Percentiles rank a stretch among this genome's conserved stretches.
phyloP scores from a whole-genome alignment of 2,888 invertebrate species.

The Ceramica pisi region DNA sequence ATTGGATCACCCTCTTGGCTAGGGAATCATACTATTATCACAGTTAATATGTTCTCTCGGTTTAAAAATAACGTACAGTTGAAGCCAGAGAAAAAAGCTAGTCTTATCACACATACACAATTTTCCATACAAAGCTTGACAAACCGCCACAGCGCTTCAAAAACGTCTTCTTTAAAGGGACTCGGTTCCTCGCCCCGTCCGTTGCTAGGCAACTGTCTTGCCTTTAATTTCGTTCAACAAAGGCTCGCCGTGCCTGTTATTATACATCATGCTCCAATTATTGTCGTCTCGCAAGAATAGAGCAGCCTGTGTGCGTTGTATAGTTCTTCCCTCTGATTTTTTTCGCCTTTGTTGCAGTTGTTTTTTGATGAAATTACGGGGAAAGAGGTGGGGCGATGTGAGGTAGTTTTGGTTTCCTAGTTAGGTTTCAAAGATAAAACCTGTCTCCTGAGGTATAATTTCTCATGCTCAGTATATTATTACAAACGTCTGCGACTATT shows the following conservation, averaged over 20 bases:
- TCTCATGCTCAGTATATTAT: background rate
- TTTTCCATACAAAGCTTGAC: conserved; percentile 4
- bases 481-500: background rate
- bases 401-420: conserved; percentile 9
- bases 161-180: conserved; percentile 47
- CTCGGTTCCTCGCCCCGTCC: conserved; percentile 57
- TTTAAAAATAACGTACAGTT: too few species aligned
- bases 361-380: background rate
- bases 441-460: background rate
- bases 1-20: too few species aligned
- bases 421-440: background rate
- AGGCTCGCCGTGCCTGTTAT: conserved; percentile 74
- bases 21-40: too few species aligned
- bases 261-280: conserved; percentile 83
- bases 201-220: conserved; percentile 72
- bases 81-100: too few species aligned
- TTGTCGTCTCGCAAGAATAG: conserved; percentile 76
- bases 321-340: conserved; percentile 46
- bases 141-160: conserved; percentile 28
- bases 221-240: conserved; percentile 81
- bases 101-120: background rate
- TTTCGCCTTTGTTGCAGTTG: background rate
- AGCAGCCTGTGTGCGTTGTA: conserved; percentile 45
- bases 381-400: background rate
- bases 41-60: too few species aligned